phyloP scores from a whole-genome alignment of 2,113 vertebrate species.

The Sturnira hondurensis region DNA sequence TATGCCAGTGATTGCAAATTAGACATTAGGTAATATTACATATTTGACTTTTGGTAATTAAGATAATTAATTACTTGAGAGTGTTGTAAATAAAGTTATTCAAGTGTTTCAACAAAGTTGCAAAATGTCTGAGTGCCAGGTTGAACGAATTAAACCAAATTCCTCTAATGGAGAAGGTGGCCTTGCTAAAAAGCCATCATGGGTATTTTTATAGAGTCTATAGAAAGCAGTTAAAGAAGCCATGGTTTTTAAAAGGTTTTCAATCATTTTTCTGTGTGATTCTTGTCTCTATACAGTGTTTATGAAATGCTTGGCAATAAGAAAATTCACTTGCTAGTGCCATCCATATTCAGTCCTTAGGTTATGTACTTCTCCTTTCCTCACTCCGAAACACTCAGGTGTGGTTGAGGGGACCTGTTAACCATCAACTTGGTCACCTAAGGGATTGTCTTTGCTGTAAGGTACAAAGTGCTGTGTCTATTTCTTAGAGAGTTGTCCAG shows the following conservation, averaged over 20 bases:
- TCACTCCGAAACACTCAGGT: neutral
- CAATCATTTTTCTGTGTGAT: neutral
- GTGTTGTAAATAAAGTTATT: conserved; percentile 48
- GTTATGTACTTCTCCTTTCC: neutral
- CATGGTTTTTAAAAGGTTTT: neutral
- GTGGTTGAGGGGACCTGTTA: neutral
- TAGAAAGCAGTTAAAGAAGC: neutral
- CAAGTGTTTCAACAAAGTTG: conserved; percentile 30
- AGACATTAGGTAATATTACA: conserved; percentile 16
- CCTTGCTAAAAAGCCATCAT: neutral
- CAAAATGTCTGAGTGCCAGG: neutral
- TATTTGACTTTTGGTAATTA: conserved; percentile 41
- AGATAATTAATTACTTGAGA: conserved; percentile 42
- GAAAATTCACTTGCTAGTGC: neutral
- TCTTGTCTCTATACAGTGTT: neutral
- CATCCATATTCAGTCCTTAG: neutral
- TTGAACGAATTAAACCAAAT: conserved; percentile 1
- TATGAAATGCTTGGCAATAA: neutral
- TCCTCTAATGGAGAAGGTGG: neutral
- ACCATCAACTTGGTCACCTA: neutral
- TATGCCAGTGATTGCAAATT: conserved; percentile 15
- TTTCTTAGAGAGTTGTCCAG: neutral
- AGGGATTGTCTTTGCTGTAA: conserved; percentile 1
- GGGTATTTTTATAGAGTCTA: neutral
- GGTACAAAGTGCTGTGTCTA: neutral